phyloP scores from a whole-genome alignment of 2,797 vertebrate species.

The Amphiprion clarkii region DNA sequence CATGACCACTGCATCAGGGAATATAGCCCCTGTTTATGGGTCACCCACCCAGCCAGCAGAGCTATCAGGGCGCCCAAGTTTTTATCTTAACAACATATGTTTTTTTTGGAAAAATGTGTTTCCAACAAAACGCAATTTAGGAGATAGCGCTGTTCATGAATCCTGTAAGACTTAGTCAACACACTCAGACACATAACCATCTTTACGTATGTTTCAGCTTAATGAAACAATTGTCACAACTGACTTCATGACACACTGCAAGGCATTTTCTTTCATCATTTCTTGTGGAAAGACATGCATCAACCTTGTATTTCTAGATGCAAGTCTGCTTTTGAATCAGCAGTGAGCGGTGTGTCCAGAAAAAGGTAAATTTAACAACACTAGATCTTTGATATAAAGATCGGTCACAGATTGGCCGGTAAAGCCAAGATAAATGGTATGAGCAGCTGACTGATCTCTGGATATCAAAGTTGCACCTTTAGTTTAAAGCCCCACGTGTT shows the following conservation, averaged over 20 bases:
- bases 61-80: too few relatives aligned
- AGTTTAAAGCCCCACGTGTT: conserved; percentile 1
- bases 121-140: too few relatives aligned
- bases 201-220: not conserved
- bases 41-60: too few relatives aligned
- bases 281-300: not conserved
- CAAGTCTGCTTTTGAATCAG: not conserved
- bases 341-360: not conserved
- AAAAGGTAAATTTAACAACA: not conserved
- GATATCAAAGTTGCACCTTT: not conserved
- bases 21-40: too few relatives aligned
- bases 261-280: not conserved
- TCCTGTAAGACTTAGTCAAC: too few relatives aligned
- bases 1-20: too few relatives aligned
- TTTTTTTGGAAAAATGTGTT: too few relatives aligned
- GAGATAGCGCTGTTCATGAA: too few relatives aligned
- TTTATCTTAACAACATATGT: too few relatives aligned
- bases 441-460: conserved; percentile 9
- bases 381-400: conserved; percentile 6
- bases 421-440: not conserved
- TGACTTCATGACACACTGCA: not conserved
- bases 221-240: not conserved
- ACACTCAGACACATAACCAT: too few relatives aligned
- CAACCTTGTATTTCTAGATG: not conserved
- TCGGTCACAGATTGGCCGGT: not conserved